These are phyloP conservation scores for Pelagia noctiluca DNA, from an alignment of 30 jellyfish, hydroid and myxozoan species.

Conservation along the genomic window DNA sequence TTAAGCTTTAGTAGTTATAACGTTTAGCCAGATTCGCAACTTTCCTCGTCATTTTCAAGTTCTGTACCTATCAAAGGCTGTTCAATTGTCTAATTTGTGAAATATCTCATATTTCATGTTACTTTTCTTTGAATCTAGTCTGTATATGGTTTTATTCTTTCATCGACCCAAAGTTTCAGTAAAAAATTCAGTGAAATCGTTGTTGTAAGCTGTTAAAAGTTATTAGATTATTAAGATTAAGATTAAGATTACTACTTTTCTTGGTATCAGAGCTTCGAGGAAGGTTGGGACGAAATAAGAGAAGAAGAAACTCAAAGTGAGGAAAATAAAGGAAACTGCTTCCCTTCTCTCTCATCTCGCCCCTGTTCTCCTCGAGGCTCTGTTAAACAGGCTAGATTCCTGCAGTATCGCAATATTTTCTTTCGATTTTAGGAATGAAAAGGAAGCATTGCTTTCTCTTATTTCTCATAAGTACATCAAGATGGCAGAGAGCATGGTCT, in stretches of 20 bases:
- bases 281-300: too few relatives aligned
- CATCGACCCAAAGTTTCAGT: too few relatives aligned
- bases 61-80: neutral
- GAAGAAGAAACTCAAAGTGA: too few relatives aligned
- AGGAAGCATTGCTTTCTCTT: conserved; percentile 6
- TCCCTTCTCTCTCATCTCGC: neutral
- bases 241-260: too few relatives aligned
- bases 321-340: too few relatives aligned
- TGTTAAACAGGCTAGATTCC: neutral
- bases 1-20: neutral
- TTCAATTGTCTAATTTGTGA: neutral
- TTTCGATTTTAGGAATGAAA: conserved; percentile 35
- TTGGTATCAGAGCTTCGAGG: too few relatives aligned
- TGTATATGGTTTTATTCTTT: too few relatives aligned
- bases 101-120: neutral
- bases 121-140: neutral
- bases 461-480: conserved; percentile 30
- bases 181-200: too few relatives aligned
- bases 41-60: neutral
- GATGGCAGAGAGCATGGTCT: conserved; percentile 37
- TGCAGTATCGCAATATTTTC: neutral
- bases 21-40: neutral
- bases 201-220: too few relatives aligned
- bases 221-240: too few relatives aligned
- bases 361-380: neutral